These are phyloP conservation scores for Tetragnatha montana DNA, from an alignment of 2,888 invertebrate genomes.

Conservation along the genomic window DNA sequence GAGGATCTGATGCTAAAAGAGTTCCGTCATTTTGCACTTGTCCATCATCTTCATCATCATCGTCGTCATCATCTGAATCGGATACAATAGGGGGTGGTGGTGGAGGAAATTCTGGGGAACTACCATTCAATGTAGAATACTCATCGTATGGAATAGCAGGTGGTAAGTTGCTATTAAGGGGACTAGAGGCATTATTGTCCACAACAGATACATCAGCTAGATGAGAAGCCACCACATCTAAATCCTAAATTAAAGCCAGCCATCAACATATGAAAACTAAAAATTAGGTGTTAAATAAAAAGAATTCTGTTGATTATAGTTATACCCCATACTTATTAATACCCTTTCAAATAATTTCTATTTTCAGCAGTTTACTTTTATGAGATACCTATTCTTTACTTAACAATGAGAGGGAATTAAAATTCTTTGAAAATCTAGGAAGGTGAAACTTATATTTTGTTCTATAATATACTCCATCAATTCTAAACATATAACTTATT, in stretches of 20 bases:
- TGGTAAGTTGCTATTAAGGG: slow-evolving; percentile 48
- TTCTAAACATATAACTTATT: too few relatives aligned
- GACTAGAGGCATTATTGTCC: slow-evolving; percentile 62
- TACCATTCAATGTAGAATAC: slow-evolving; percentile 70
- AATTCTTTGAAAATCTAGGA: too few relatives aligned
- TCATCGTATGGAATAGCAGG: slow-evolving; percentile 60
- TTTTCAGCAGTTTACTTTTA: too few relatives aligned
- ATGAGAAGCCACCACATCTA: slow-evolving; percentile 96
- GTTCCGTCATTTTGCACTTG: slow-evolving; percentile 93
- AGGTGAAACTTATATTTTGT: too few relatives aligned
- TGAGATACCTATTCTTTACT: too few relatives aligned
- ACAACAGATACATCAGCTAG: slow-evolving; percentile 91
- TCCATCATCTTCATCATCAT: slow-evolving; percentile 76
- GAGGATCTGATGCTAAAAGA: slow-evolving; percentile 95
- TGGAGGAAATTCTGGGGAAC: slow-evolving; percentile 68
- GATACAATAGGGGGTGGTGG: slow-evolving; percentile 71
- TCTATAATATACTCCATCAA: too few relatives aligned
- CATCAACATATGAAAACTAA: too few relatives aligned
- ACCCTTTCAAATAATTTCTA: too few relatives aligned
- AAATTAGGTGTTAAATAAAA: too few relatives aligned
- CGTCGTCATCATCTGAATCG: slow-evolving; percentile 73
- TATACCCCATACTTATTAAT: neutral
- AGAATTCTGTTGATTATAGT: too few relatives aligned
- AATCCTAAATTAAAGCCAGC: slow-evolving; percentile 79
- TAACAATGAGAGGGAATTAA: too few relatives aligned